Base-by-base conservation (phyloP, 2,113 vertebrate genomes). In the Sorex fumeus region DNA sequence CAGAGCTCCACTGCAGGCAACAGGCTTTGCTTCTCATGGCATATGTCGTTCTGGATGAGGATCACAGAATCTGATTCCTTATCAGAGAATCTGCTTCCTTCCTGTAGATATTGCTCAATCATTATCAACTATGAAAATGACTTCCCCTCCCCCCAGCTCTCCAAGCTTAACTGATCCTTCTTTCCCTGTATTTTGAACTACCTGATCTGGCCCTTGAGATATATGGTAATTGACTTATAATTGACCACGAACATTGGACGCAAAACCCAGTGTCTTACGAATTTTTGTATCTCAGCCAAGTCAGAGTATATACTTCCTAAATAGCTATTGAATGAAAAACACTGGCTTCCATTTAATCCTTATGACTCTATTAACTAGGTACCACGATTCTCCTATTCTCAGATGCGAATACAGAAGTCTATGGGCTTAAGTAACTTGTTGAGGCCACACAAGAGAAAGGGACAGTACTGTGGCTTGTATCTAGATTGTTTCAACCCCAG, bases 171-270 rank as follows among this genome's bases (percentile, higher is more conserved):
- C 50, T 6, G 40, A 80, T 60, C 36, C n/a, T 84, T 71, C 47
- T 75, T 62, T 69, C 23, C 13, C 87, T 88, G 32, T 72, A 62
- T 53, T 91, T 84, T 94, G 43, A 71, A 80, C 3, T 28, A 34
- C 13, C 34, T 78, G 8, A 84, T 67, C 53, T 87, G 72, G 13
- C 11, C 53, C 50, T 86, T 80, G 53, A 34, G 70, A 67, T 11
- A 32, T 67, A 69, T 1, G 47, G 12, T 25, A 82, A 47, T 4
- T 27, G 30, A 88, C 32, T 30, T 76, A 3, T 74, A 62, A 34
- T 12, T 78, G 62, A 72, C 25, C 27, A 4, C 9, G 19, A 76
- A 84, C 43, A 45, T 69, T 70, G 40, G 40, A 40, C 87, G 45
- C 74, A 8, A 90, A n/a, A 53, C 34, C 32, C 21, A 75, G 10